Conservation (phyloP, 2,113 vertebrate species). For the Dromaius novaehollandiae region DNA sequence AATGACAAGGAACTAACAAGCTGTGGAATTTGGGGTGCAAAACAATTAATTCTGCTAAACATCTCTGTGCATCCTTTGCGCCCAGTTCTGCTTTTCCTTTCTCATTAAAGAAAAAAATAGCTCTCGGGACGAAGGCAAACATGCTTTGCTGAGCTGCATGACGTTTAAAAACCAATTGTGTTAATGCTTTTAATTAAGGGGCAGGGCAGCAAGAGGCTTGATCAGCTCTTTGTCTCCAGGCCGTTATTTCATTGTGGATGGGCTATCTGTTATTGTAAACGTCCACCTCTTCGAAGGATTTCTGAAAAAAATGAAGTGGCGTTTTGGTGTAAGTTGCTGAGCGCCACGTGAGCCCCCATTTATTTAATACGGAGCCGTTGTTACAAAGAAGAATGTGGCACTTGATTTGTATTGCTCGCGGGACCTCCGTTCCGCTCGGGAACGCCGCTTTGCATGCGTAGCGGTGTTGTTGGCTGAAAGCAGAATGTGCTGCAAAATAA, state of each 20-base stretch:
- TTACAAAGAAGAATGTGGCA: conserved; percentile 15
- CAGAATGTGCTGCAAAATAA: rapidly evolving
- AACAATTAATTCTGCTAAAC: not conserved
- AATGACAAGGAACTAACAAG: not conserved
- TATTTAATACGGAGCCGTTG: conserved; percentile 20
- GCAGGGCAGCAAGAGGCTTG: conserved; percentile 52
- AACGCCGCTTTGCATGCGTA: not conserved
- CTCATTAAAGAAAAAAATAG: conserved; percentile 18
- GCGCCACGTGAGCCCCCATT: not conserved
- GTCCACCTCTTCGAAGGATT: conserved; percentile 59
- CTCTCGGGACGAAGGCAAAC: conserved; percentile 34
- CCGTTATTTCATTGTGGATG: conserved; percentile 32
- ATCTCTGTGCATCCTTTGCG: not conserved
- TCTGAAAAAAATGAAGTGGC: conserved; percentile 35
- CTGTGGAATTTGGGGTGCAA: not conserved
- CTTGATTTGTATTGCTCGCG: conserved; percentile 18
- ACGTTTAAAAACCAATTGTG: conserved; percentile 55
- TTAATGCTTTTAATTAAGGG: conserved; percentile 68
- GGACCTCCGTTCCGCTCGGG: not conserved
- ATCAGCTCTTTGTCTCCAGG: conserved; percentile 56
- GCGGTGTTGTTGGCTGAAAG: rapidly evolving
- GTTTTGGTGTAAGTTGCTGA: conserved; percentile 35
- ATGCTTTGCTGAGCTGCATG: not conserved
- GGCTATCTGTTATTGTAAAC: conserved; percentile 40
- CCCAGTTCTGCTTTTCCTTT: conserved; percentile 18